phyloP scores from a whole-genome alignment of 2,888 invertebrate genomes.

The Campoletis raptor region DNA sequence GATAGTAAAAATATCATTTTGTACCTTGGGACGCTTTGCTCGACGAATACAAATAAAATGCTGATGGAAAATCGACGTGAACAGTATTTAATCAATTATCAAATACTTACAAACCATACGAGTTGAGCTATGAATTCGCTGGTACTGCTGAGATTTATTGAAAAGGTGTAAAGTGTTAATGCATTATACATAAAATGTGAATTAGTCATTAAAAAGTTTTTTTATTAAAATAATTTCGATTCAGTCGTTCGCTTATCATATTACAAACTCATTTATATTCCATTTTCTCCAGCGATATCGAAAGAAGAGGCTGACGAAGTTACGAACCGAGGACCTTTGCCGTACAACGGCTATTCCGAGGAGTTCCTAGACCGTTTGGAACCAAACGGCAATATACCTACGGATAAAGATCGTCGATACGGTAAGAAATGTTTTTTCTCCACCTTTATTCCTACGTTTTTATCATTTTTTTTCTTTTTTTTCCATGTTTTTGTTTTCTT shows the following conservation, averaged over 20 bases:
- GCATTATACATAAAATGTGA: neutral
- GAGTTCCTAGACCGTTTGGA: constrained; percentile 97
- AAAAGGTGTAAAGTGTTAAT: neutral
- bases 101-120: neutral
- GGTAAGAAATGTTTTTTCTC: constrained; percentile 84
- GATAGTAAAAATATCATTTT: too few relatives aligned
- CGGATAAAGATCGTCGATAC: constrained; percentile 92
- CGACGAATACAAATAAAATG: too few relatives aligned
- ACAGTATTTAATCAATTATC: neutral
- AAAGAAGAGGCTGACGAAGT: constrained; percentile 95
- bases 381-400: constrained; percentile 96
- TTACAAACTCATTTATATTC: constrained; percentile 69
- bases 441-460: constrained; percentile 15
- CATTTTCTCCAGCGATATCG: constrained; percentile 92
- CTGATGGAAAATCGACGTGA: neutral
- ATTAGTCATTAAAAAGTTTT: neutral
- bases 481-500: neutral
- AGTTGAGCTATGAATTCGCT: neutral
- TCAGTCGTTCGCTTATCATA: constrained; percentile 6
- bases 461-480: constrained; percentile 3
- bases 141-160: neutral
- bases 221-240: neutral
- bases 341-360: constrained; percentile 97
- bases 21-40: too few relatives aligned
- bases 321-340: constrained; percentile 91